Evolutionary conservation across 2,888 invertebrate genomes (phyloP).

Genomic region (Dicyrtomina minuta): DNA sequence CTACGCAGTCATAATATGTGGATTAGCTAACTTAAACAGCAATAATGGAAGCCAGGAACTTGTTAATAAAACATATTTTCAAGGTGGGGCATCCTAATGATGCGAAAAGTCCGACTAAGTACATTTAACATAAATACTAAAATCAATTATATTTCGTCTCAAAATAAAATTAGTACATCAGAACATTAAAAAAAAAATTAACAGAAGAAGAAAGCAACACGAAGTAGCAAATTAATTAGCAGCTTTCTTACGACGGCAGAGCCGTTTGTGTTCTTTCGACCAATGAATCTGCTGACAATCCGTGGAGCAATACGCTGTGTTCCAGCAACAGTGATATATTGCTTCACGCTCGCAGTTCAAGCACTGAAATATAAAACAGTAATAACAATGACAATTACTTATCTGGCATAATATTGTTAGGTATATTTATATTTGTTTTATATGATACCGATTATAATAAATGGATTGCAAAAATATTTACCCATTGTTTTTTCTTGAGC

Average conservation of each 20-base stretch:
- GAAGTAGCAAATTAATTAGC: slow-evolving; percentile 6
- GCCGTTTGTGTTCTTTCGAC: slow-evolving; percentile 76
- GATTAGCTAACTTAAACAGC: too few species aligned
- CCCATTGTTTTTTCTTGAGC: slow-evolving; percentile 79
- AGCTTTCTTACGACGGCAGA: slow-evolving; percentile 66
- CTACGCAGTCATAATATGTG: too few species aligned
- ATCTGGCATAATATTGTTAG: slow-evolving; percentile 8
- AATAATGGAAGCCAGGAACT: not conserved
- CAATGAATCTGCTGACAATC: slow-evolving; percentile 80
- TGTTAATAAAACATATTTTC: not conserved
- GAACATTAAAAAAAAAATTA: slow-evolving; percentile 22
- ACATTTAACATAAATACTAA: slow-evolving; percentile 9
- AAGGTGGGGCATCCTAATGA: not conserved
- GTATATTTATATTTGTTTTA: not conserved
- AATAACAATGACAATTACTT: too few species aligned
- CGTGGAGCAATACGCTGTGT: slow-evolving; percentile 81
- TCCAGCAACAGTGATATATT: slow-evolving; percentile 86
- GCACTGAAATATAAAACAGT: slow-evolving; percentile 64
- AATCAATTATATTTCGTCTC: slow-evolving; percentile 2
- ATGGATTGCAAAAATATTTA: slow-evolving; percentile 57
- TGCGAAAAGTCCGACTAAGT: not conserved
- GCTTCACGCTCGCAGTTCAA: slow-evolving; percentile 80
- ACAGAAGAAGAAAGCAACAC: slow-evolving; percentile 13
- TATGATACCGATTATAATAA: too few species aligned
- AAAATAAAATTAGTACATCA: slow-evolving; percentile 23